Evolutionary conservation across 2,113 vertebrate species (phyloP).

Genomic region (Etheostoma spectabile): DNA sequence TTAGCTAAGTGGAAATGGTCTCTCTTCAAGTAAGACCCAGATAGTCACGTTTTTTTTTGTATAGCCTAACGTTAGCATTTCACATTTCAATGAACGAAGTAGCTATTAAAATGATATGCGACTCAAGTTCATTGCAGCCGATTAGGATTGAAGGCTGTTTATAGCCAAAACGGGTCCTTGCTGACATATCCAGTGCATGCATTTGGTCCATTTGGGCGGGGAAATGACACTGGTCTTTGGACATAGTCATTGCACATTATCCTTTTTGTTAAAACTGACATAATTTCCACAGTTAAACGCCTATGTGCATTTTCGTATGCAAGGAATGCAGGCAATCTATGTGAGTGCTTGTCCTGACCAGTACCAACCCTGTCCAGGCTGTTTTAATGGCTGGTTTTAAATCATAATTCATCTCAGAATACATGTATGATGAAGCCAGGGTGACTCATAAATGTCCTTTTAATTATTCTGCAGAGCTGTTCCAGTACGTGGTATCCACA

Average conservation of each 20-base stretch:
- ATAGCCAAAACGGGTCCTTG: background rate
- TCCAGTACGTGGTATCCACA: conserved; percentile 14
- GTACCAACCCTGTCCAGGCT: background rate
- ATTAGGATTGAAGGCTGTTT: background rate
- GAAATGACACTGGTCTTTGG: conserved; percentile 10
- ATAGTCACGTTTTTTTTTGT: background rate
- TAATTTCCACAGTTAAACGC: background rate
- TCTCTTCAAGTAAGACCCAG: background rate
- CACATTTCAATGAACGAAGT: conserved; percentile 10
- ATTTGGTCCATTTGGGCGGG: conserved; percentile 33
- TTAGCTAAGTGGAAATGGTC: too few species aligned
- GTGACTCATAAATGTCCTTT: conserved; percentile 70
- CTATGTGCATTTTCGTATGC: conserved; percentile 9
- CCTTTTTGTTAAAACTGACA: background rate
- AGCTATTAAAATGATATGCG: background rate
- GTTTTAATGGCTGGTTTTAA: background rate
- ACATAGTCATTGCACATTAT: conserved; percentile 7
- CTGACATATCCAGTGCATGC: background rate
- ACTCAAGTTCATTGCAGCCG: background rate
- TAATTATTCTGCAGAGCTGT: conserved; percentile 49
- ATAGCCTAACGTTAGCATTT: conserved; percentile 10
- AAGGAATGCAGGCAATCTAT: background rate
- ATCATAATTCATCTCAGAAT: conserved; percentile 37
- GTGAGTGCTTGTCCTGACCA: background rate
- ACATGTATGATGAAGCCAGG: conserved; percentile 26